These are phyloP conservation scores for Solenopsis invicta DNA, from an alignment of 1,140 invertebrate species.

Conservation along the genomic window DNA sequence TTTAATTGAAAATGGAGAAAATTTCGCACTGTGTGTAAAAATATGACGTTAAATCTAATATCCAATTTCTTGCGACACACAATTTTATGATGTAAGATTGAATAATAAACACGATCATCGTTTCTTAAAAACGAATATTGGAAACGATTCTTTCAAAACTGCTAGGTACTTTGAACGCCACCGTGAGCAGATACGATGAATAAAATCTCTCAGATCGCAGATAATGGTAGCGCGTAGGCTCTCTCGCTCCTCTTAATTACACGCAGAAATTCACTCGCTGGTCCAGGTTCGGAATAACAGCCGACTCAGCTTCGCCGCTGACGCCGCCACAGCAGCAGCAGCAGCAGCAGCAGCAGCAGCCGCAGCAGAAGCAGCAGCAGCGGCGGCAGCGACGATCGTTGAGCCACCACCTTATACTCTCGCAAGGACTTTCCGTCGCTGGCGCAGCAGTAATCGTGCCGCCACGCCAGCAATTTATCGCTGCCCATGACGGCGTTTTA, in stretches of 20 bases:
- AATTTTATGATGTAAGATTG: background rate
- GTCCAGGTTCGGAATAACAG: conserved; percentile 62
- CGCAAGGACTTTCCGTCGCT: conserved; percentile 69
- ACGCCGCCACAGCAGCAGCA: background rate
- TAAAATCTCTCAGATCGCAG: conserved; percentile 38
- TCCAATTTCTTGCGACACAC: background rate
- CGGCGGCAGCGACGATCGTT: conserved; percentile 15
- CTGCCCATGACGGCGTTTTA: conserved; percentile 64
- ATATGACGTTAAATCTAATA: background rate
- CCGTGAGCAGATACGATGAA: conserved; percentile 16
- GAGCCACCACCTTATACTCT: conserved; percentile 55
- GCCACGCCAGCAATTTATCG: conserved; percentile 72
- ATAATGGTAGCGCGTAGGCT: conserved; percentile 24
- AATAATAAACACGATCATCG: background rate
- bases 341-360: conserved; percentile 12
- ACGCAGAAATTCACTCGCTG: conserved; percentile 60
- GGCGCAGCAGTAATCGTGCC: conserved; percentile 74
- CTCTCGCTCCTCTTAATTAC: conserved; percentile 57
- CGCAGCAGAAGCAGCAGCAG: background rate
- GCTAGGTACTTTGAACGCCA: background rate
- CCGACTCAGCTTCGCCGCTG: conserved; percentile 62
- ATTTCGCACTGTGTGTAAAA: background rate
- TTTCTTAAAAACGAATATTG: background rate
- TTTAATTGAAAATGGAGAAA: background rate
- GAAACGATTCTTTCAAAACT: background rate